These are phyloP conservation scores for Myotis brandtii DNA, from an alignment of 2,113 vertebrate species.

Conservation along the genomic window DNA sequence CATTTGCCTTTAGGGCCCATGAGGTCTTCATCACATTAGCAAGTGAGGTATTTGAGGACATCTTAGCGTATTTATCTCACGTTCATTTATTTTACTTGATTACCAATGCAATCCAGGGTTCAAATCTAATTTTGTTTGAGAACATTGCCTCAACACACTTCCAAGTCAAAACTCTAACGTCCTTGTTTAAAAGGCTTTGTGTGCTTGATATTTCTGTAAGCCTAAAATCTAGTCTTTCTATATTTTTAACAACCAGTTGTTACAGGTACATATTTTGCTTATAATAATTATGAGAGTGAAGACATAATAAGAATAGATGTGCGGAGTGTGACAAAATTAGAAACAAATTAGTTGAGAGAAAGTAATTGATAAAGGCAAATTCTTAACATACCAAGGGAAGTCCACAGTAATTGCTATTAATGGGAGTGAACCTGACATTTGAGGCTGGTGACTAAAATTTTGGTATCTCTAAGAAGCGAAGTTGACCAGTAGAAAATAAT, in stretches of 20 bases:
- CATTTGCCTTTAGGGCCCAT: conserved; percentile 8
- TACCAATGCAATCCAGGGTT: conserved; percentile 47
- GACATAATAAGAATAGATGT: neutral
- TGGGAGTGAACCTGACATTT: conserved; percentile 24
- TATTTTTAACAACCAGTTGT: conserved; percentile 30
- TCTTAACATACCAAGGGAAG: conserved; percentile 13
- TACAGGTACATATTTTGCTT: conserved; percentile 10
- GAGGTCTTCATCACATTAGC: conserved; percentile 51
- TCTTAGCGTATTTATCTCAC: conserved; percentile 54
- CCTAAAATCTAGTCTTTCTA: conserved; percentile 2
- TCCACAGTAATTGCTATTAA: neutral
- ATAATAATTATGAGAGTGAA: neutral
- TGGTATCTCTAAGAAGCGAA: conserved; percentile 47
- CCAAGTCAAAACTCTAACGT: neutral
- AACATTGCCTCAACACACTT: neutral
- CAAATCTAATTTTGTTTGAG: conserved; percentile 58
- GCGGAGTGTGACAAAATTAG: neutral
- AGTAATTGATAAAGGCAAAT: conserved; percentile 30
- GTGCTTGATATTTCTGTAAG: conserved; percentile 54
- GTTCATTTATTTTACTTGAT: conserved; percentile 73
- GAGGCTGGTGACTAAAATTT: conserved; percentile 21
- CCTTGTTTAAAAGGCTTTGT: neutral
- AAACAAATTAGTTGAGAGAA: neutral
- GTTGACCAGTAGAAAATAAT: conserved; percentile 46
- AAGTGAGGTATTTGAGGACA: conserved; percentile 60